A percentile compares a stretch with the other conserved stretches of the same genome.
Conservation (phyloP, 2,888 invertebrate species). For the Drosophila macrospina region DNA sequence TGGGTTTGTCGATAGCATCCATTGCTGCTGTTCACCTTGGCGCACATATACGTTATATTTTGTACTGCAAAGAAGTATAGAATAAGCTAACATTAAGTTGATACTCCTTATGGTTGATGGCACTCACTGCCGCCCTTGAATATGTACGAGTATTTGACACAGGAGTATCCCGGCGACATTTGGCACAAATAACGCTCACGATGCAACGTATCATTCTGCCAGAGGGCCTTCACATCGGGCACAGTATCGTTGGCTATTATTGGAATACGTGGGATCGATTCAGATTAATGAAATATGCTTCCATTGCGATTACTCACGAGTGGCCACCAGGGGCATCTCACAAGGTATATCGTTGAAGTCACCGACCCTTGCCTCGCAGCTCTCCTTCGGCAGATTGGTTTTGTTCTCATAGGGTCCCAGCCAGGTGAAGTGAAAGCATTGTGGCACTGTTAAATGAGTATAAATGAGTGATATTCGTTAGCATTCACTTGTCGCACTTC, state of each 20-base stretch:
- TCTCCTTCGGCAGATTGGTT: constrained; percentile 86
- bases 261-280: no score
- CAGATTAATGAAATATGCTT: no score
- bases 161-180: constrained; percentile 87
- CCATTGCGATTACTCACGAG: constrained; percentile 67
- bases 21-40: constrained; percentile 87
- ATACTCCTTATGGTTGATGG: neutral
- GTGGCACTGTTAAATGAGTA: constrained; percentile 74
- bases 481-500: constrained; percentile 18
- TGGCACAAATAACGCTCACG: constrained; percentile 86
- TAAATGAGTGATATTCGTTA: constrained; percentile 13
- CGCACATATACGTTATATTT: constrained; percentile 90
- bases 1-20: constrained; percentile 88
- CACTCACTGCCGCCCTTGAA: constrained; percentile 88
- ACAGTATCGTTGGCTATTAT: constrained; percentile 87
- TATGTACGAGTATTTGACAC: constrained; percentile 88
- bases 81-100: neutral
- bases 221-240: constrained; percentile 88
- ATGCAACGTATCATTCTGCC: constrained; percentile 86
- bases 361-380: constrained; percentile 87
- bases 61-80: constrained; percentile 86
- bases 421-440: constrained; percentile 90
- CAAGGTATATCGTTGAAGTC: constrained; percentile 88
- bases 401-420: constrained; percentile 88
- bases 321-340: constrained; percentile 88